phyloP scores from a whole-genome alignment of 2,888 invertebrate genomes.

The Ormyrus pomaceus region DNA sequence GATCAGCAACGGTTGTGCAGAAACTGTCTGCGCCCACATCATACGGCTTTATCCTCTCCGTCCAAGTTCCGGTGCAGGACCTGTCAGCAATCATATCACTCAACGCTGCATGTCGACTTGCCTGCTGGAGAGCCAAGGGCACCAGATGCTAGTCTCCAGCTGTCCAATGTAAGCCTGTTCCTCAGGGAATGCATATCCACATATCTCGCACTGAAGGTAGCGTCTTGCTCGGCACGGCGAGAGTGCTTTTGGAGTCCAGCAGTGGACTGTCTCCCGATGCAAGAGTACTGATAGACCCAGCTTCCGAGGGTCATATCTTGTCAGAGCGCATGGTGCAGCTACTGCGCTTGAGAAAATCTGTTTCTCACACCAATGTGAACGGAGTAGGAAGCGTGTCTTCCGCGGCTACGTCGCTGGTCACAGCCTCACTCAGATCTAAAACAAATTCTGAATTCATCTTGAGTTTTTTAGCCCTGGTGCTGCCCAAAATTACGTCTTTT shows the following conservation, averaged over 20 bases:
- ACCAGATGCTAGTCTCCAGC: neutral
- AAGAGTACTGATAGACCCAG: slow-evolving; percentile 15
- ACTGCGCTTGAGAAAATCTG: slow-evolving; percentile 1
- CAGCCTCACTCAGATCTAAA: neutral
- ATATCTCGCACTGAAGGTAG: neutral
- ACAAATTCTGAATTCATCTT: slow-evolving; percentile 12
- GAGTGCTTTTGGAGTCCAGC: slow-evolving; percentile 4
- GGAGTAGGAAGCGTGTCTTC: neutral
- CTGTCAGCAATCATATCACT: slow-evolving; percentile 7
- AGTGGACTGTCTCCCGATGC: neutral
- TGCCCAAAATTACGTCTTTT: neutral
- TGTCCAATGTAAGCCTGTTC: neutral
- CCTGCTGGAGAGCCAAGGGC: neutral
- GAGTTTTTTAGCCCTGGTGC: slow-evolving; percentile 20
- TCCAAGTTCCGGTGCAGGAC: neutral
- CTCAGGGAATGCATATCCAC: neutral
- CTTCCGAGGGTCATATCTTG: neutral
- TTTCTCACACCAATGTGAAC: neutral
- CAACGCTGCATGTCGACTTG: neutral
- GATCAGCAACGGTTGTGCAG: neutral
- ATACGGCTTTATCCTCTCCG: neutral
- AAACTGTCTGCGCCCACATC: neutral
- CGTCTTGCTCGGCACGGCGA: neutral
- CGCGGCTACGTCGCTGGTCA: neutral
- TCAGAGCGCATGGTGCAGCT: neutral